phyloP scores from a whole-genome alignment of 2,113 vertebrate species.

The Ivindomyrus marchei region DNA sequence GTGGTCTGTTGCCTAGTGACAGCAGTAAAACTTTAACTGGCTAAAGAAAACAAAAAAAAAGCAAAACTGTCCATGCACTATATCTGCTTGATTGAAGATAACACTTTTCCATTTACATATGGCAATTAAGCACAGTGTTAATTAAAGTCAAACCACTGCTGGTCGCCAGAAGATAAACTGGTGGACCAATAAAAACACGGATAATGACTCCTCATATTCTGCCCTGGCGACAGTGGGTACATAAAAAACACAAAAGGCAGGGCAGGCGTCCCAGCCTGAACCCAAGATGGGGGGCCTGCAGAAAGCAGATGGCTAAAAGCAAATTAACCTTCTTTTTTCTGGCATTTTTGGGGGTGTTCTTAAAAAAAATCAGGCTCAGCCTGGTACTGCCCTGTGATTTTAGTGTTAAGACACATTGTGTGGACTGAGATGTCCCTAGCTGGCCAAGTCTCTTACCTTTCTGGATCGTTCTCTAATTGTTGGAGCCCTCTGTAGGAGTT shows the following conservation, averaged over 20 bases:
- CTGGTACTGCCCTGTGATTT: not conserved
- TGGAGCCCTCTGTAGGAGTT: conserved; percentile 55
- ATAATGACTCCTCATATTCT: not conserved
- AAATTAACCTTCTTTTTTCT: not conserved
- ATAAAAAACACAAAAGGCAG: not conserved
- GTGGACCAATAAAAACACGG: not conserved
- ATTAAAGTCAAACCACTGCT: not conserved
- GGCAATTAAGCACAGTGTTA: not conserved
- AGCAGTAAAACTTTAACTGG: not conserved
- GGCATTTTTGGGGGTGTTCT: not conserved
- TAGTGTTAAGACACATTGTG: not conserved
- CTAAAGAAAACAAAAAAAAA: not conserved
- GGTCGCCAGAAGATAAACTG: not conserved
- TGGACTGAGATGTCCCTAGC: not conserved
- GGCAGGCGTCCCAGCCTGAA: not conserved
- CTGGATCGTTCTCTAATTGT: conserved; percentile 58
- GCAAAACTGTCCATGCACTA: not conserved
- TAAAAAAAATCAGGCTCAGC: not conserved
- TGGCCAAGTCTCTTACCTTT: conserved; percentile 43
- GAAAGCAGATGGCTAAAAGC: not conserved
- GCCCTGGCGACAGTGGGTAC: not conserved
- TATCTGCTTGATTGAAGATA: not conserved
- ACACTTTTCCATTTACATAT: not conserved
- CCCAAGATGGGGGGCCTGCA: not conserved
- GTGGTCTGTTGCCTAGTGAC: not conserved